Conservation (phyloP, 2,113 vertebrate genomes). For the Egretta garzetta region DNA sequence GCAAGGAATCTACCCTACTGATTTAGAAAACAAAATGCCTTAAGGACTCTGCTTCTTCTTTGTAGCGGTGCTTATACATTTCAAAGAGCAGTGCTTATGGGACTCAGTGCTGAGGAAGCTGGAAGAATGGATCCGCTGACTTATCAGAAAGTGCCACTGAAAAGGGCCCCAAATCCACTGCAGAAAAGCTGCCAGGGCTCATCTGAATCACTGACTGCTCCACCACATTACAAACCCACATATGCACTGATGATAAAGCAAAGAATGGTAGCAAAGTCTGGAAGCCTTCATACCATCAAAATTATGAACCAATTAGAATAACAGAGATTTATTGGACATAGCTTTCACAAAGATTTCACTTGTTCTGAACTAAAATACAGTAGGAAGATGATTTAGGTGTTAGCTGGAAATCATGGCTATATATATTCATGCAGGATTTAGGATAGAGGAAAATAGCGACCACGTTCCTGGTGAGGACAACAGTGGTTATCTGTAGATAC, state of each 20-base stretch:
- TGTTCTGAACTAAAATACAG: background rate
- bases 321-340: background rate
- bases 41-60: background rate
- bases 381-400: background rate
- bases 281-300: background rate
- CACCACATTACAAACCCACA: background rate
- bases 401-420: background rate
- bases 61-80: background rate
- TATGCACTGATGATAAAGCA: background rate
- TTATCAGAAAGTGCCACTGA: background rate
- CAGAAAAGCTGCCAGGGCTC: background rate
- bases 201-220: background rate
- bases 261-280: background rate
- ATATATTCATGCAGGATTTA: background rate
- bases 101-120: background rate
- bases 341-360: background rate
- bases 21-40: background rate
- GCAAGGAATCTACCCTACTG: background rate
- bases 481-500: background rate
- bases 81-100: background rate
- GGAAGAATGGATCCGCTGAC: background rate
- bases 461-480: background rate
- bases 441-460: background rate
- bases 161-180: background rate
- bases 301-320: background rate